Conservation (phyloP, 30 jellyfish, hydroid and myxozoan genomes). For the Cassiopea andromeda region DNA sequence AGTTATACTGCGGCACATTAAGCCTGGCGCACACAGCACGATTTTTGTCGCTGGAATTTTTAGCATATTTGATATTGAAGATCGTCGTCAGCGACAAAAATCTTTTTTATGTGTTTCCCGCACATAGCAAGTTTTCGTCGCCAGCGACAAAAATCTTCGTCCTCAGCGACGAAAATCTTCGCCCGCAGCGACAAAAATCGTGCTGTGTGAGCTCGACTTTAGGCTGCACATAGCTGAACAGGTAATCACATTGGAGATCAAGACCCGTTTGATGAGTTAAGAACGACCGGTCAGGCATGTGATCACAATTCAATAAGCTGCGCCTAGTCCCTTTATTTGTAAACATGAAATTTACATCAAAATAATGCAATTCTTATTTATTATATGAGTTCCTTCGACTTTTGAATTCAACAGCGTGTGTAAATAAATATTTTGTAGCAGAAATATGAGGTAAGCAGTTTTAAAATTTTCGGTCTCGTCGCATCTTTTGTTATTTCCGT, state of each 20-base stretch:
- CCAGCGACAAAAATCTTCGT: too few species aligned
- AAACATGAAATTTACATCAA: constrained; percentile 17
- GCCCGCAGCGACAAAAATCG: too few species aligned
- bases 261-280: constrained; percentile 51
- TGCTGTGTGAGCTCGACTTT: too few species aligned
- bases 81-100: too few species aligned
- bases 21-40: too few species aligned
- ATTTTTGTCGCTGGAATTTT: too few species aligned
- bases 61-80: too few species aligned
- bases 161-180: too few species aligned
- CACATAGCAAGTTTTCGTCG: too few species aligned
- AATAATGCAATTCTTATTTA: neutral
- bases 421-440: neutral
- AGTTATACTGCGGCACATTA: too few species aligned
- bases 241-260: constrained; percentile 42
- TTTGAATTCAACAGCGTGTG: neutral
- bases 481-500: neutral
- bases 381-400: neutral
- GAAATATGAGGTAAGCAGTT: constrained; percentile 6
- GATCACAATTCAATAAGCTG: constrained; percentile 7
- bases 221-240: neutral
- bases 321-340: constrained; percentile 10
- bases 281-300: constrained; percentile 46
- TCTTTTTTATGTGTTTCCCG: too few species aligned
- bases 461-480: neutral